Evolutionary conservation across 2,888 invertebrate genomes (phyloP).

Genomic region (Venusia cambrica): DNA sequence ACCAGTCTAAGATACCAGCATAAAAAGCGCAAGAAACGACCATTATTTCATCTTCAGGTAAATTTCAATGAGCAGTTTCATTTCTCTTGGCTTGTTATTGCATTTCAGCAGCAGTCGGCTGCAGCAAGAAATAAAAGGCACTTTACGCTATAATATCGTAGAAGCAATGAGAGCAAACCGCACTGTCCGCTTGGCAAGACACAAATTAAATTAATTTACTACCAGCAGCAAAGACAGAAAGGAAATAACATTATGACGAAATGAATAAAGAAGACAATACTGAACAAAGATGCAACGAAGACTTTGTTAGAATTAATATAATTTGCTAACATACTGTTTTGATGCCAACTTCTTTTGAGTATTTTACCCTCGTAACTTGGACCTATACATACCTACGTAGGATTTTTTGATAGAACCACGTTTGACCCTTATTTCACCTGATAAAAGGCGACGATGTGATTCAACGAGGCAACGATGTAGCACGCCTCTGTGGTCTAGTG

Average conservation of each 20-base stretch:
- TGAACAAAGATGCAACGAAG: conserved; percentile 3
- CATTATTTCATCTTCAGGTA: too few relatives aligned
- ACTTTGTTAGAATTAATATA: conserved; percentile 4
- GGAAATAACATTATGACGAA: conserved; percentile 18
- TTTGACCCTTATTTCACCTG: too few relatives aligned
- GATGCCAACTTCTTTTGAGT: not conserved
- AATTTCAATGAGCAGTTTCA: too few relatives aligned
- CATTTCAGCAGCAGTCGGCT: too few relatives aligned
- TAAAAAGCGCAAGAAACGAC: too few relatives aligned
- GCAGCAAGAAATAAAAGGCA: conserved; percentile 30
- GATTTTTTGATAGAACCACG: too few relatives aligned
- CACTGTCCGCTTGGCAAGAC: conserved; percentile 46
- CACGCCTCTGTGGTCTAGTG: too few relatives aligned
- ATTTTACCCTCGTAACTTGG: not conserved
- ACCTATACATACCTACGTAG: too few relatives aligned
- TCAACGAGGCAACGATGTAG: too few relatives aligned
- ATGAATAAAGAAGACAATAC: conserved; percentile 8
- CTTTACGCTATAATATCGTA: conserved; percentile 38
- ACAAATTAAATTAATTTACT: conserved; percentile 65
- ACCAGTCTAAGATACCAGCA: too few relatives aligned
- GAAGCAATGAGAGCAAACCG: conserved; percentile 40
- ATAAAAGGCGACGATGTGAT: too few relatives aligned
- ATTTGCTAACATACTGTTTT: conserved; percentile 5
- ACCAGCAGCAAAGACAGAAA: conserved; percentile 36
- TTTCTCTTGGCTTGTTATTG: too few relatives aligned